Base-by-base conservation (phyloP, 2,113 vertebrate genomes). In the Myiopsitta monachus region DNA sequence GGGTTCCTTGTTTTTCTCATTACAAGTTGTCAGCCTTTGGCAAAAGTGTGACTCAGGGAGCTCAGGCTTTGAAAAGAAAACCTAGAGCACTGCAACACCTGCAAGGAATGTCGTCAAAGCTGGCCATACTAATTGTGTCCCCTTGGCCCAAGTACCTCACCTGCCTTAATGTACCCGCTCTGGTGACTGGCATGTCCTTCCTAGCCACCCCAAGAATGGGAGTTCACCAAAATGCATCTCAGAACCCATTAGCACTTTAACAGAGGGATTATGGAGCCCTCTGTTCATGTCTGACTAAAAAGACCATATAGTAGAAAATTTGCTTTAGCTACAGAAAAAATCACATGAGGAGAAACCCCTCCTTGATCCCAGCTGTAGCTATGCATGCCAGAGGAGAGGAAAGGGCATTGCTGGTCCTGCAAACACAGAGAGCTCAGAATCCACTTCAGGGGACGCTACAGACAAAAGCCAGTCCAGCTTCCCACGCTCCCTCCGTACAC, bases 31-130 rank as follows among this genome's bases (percentile, higher is more conserved):
- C 57, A 81, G 23, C 17, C 16, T 81, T 43, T 30, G 7, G 54
- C 27, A 46, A 73, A 85, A 87, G 24, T 3, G 3, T 18, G 44
- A 77, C 39, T 69, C 4, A 5, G n/a, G 38, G 12, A 55, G 57
- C 43, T 72, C 23, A 18, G 15, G 27, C 21, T 87, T 81, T 83
- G 52, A 47, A 86, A 62, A 74, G n/a, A 62, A 76, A 39, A 31
- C 11, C 1, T 30, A 33, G 31, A 7, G 19, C 67, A 61, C 39
- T 76, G 83, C 57, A 92, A 63, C 33, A 41, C 27, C n/a, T 41
- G 22, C 5, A 18, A 79, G 31, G 33, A 30, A 55, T 16, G 13
- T 0, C 0, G 24, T 24, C 24, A 81, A 70, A 69, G 17, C 0
- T 38, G 57, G 21, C 30, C 73, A 36, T 9, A 9, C 19, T 27